These are phyloP conservation scores for Microchirus variegatus DNA, from an alignment of 2,797 vertebrate species.

Conservation along the genomic window DNA sequence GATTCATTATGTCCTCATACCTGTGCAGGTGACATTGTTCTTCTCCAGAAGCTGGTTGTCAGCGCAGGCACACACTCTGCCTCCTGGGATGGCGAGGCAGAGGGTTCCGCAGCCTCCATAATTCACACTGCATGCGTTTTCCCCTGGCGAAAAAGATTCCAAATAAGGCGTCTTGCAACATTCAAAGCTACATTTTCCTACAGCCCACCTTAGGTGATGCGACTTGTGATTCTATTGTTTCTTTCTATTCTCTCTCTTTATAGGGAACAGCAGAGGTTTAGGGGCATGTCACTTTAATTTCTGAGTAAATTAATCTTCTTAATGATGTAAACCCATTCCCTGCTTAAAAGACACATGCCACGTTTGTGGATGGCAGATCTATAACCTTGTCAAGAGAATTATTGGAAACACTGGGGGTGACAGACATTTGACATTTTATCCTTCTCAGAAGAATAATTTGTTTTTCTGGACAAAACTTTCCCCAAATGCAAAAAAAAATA, in stretches of 20 bases:
- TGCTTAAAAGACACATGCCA: slow-evolving; percentile 33
- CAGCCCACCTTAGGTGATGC: slow-evolving; percentile 18
- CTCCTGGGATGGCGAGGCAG: slow-evolving; percentile 94
- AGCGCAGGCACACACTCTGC: slow-evolving; percentile 95
- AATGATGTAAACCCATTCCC: slow-evolving; percentile 50
- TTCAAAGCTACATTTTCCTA: slow-evolving; percentile 53
- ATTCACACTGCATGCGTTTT: slow-evolving; percentile 94
- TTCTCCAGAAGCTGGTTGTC: slow-evolving; percentile 96
- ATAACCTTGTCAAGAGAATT: slow-evolving; percentile 65
- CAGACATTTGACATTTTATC: slow-evolving; percentile 75
- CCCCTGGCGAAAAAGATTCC: slow-evolving; percentile 84
- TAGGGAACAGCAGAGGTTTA: background rate
- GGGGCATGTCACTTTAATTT: slow-evolving; percentile 15
- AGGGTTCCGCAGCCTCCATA: slow-evolving; percentile 95
- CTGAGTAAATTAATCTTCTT: slow-evolving; percentile 41
- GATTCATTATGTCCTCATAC: slow-evolving; percentile 83
- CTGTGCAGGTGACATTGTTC: slow-evolving; percentile 92
- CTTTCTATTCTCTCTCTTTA: background rate
- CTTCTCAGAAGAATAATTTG: slow-evolving; percentile 66
- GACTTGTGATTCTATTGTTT: slow-evolving; percentile 30
- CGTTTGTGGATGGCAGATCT: slow-evolving; percentile 41
- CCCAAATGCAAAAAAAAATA: slow-evolving; percentile 28
- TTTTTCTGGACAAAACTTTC: slow-evolving; percentile 70
- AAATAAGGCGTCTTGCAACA: slow-evolving; percentile 66
- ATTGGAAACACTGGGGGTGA: slow-evolving; percentile 57